These are phyloP conservation scores for Eleginops maclovinus DNA, from an alignment of 2,113 vertebrate species.

Conservation along the genomic window DNA sequence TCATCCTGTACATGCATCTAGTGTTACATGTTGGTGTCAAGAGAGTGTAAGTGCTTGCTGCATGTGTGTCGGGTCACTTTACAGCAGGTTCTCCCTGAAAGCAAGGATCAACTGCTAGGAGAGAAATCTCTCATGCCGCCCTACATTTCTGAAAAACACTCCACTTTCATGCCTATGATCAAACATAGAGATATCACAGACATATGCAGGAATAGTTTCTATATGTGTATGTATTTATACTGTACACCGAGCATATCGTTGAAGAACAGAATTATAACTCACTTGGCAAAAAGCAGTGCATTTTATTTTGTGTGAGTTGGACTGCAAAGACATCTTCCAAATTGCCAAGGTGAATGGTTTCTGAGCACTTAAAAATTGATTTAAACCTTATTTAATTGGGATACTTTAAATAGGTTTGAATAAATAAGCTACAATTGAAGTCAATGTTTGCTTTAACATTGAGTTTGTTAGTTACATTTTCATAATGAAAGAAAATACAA, in stretches of 20 bases:
- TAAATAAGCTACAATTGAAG: background rate
- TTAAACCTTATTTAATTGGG: background rate
- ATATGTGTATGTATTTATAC: too few species aligned
- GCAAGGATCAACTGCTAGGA: conserved; percentile 27
- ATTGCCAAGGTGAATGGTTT: background rate
- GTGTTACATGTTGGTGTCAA: conserved; percentile 17
- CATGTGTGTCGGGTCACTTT: conserved; percentile 21
- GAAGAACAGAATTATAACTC: too few species aligned
- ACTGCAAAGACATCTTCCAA: background rate
- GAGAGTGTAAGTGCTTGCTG: conserved; percentile 2
- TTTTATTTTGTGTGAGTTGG: too few species aligned
- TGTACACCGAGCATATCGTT: too few species aligned
- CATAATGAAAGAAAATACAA: too few species aligned
- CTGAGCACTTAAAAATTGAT: background rate
- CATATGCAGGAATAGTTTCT: too few species aligned
- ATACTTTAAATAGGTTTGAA: background rate
- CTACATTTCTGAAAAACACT: too few species aligned
- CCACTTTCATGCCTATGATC: too few species aligned
- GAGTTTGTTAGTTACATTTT: too few species aligned
- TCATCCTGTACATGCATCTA: conserved; percentile 21
- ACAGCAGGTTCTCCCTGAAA: conserved; percentile 39
- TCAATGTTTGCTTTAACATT: background rate
- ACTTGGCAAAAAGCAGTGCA: too few species aligned
- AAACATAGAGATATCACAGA: too few species aligned
- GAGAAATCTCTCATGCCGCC: conserved; percentile 19